Conservation (phyloP, 1,140 invertebrate genomes). For the Aphidius gifuensis region DNA sequence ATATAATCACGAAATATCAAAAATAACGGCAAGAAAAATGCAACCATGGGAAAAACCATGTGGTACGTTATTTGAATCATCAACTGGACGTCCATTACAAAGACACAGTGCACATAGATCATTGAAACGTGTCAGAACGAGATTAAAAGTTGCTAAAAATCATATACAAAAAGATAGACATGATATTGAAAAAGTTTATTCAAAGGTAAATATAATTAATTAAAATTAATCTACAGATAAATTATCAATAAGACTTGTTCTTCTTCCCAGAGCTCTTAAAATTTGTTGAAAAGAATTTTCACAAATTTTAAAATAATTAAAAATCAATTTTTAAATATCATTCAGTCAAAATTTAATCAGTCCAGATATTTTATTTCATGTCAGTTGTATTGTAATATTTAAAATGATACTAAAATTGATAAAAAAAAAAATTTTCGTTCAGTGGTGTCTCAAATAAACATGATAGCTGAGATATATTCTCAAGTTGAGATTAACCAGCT, state of each 20-base stretch:
- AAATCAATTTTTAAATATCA: background rate
- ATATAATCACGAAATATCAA: slow-evolving; percentile 28
- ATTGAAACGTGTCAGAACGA: slow-evolving; percentile 47
- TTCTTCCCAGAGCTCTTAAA: too few relatives aligned
- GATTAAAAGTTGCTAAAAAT: slow-evolving; percentile 46
- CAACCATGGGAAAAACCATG: slow-evolving; percentile 51
- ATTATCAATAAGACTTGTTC: slow-evolving; percentile 5
- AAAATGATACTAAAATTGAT: too few relatives aligned
- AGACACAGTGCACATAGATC: slow-evolving; percentile 44
- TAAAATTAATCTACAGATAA: background rate
- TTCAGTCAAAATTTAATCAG: too few relatives aligned
- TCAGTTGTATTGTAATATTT: too few relatives aligned
- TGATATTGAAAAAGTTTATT: slow-evolving; percentile 44
- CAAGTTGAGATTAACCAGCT: background rate
- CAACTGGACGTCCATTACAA: slow-evolving; percentile 36
- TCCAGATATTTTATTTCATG: too few relatives aligned
- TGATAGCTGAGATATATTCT: too few relatives aligned
- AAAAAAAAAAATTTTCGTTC: too few relatives aligned
- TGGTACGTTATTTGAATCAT: slow-evolving; percentile 36
- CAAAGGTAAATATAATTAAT: slow-evolving; percentile 36
- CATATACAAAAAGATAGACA: slow-evolving; percentile 43
- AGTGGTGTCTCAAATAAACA: too few relatives aligned
- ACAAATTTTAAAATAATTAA: too few relatives aligned
- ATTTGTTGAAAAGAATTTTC: too few relatives aligned
- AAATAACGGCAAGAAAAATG: slow-evolving; percentile 28